A percentile compares a stretch with the other conserved stretches of the same genome.
These are phyloP conservation scores for Protomyctophum bolini DNA, from an alignment of 2,113 vertebrate genomes.

Conservation along the genomic window DNA sequence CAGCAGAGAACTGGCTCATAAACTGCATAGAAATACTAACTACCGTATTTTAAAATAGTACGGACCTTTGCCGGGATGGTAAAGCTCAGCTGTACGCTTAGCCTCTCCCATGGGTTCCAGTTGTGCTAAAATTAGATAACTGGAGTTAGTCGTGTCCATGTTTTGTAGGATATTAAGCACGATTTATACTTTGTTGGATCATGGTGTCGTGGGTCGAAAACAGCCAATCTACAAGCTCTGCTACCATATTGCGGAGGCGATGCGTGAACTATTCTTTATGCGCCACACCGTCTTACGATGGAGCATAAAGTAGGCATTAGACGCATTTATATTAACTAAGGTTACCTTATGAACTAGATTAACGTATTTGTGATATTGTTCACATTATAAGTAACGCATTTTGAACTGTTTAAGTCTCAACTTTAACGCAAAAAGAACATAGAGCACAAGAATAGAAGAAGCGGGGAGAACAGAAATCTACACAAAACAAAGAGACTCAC, in stretches of 20 bases:
- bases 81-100: slow-evolving; percentile 90
- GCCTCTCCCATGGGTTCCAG: slow-evolving; percentile 89
- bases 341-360: neutral
- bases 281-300: too few relatives aligned
- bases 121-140: slow-evolving; percentile 78
- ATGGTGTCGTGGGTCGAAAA: neutral
- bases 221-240: too few relatives aligned
- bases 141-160: slow-evolving; percentile 21
- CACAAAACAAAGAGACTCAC: slow-evolving; percentile 17
- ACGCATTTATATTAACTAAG: too few relatives aligned
- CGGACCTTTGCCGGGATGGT: slow-evolving; percentile 90
- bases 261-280: too few relatives aligned
- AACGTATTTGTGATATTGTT: neutral
- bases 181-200: neutral
- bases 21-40: neutral
- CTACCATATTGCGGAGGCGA: too few relatives aligned
- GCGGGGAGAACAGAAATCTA: slow-evolving; percentile 1
- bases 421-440: slow-evolving; percentile 2
- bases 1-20: slow-evolving; percentile 30
- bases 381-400: neutral
- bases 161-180: neutral
- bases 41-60: neutral
- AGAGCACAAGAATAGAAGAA: slow-evolving; percentile 23
- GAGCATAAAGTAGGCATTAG: too few relatives aligned
- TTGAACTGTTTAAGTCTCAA: neutral